Conservation (phyloP, 2,888 invertebrate genomes). For the Trichogramma evanescens region DNA sequence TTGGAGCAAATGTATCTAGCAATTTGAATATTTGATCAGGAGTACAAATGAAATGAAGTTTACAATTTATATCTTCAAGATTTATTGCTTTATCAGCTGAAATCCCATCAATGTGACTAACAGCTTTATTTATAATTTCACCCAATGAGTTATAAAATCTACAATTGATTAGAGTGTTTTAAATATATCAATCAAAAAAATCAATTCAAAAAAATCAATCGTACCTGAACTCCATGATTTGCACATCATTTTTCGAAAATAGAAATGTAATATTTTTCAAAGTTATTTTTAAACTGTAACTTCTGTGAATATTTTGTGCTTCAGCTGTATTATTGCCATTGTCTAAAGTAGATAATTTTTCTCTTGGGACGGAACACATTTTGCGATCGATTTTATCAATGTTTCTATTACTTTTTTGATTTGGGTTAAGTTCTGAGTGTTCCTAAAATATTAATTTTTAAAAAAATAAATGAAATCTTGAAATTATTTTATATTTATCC, state of each 20-base stretch:
- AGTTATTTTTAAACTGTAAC: slow-evolving; percentile 35
- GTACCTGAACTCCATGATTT: slow-evolving; percentile 40
- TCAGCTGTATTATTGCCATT: slow-evolving; percentile 18
- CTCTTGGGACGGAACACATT: too few species aligned
- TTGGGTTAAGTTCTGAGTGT: not conserved
- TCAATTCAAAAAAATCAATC: slow-evolving; percentile 1
- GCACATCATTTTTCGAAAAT: slow-evolving; percentile 24
- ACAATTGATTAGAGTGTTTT: not conserved
- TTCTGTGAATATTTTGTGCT: slow-evolving; percentile 33
- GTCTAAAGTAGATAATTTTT: too few species aligned
- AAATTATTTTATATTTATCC: too few species aligned
- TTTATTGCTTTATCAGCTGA: slow-evolving; percentile 29
- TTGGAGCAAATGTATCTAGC: slow-evolving; percentile 38
- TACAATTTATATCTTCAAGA: slow-evolving; percentile 38
- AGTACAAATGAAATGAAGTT: slow-evolving; percentile 41
- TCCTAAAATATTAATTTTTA: slow-evolving; percentile 2
- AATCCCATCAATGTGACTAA: slow-evolving; percentile 24
- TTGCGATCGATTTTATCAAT: too few species aligned
- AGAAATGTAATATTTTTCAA: slow-evolving; percentile 33
- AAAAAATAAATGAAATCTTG: slow-evolving; percentile 2
- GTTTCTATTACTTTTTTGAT: too few species aligned
- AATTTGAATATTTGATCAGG: slow-evolving; percentile 37
- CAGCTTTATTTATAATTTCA: slow-evolving; percentile 33
- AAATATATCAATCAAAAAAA: not conserved
- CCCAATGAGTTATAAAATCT: slow-evolving; percentile 45